phyloP scores from a whole-genome alignment of 2,888 invertebrate genomes.

The Apeira syringaria region DNA sequence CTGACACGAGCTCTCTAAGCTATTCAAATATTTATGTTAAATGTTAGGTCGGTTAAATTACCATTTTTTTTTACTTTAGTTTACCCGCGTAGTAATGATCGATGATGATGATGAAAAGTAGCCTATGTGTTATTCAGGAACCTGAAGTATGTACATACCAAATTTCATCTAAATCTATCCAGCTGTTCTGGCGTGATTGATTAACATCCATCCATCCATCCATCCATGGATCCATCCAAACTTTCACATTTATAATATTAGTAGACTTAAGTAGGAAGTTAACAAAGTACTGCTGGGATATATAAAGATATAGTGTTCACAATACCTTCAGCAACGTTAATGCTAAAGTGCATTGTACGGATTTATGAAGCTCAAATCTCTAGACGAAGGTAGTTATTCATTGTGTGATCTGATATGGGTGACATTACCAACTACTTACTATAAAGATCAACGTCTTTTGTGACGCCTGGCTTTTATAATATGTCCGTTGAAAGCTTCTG shows the following conservation, averaged over 20 bases:
- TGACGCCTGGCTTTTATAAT: slow-evolving; percentile 9
- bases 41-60: slow-evolving; percentile 36
- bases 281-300: slow-evolving; percentile 21
- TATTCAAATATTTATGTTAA: no score
- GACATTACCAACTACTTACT: slow-evolving; percentile 6
- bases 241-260: no score
- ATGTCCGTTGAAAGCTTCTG: slow-evolving; percentile 7
- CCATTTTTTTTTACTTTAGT: slow-evolving; percentile 32
- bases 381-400: slow-evolving; percentile 16
- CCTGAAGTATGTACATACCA: no score
- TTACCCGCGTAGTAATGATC: no score
- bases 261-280: no score
- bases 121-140: no score
- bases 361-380: slow-evolving; percentile 17
- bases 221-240: no score
- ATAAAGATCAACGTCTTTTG: slow-evolving; percentile 14
- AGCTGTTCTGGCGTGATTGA: no score
- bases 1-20: no score
- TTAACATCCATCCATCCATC: no score
- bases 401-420: slow-evolving; percentile 16
- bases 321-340: slow-evolving; percentile 18
- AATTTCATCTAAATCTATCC: no score
- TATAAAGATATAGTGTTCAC: slow-evolving; percentile 24
- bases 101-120: no score
- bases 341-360: slow-evolving; percentile 31